Conservation (phyloP, 37 sponge, comb jelly and placozoan genomes). For the Aplysina aerophoba region DNA sequence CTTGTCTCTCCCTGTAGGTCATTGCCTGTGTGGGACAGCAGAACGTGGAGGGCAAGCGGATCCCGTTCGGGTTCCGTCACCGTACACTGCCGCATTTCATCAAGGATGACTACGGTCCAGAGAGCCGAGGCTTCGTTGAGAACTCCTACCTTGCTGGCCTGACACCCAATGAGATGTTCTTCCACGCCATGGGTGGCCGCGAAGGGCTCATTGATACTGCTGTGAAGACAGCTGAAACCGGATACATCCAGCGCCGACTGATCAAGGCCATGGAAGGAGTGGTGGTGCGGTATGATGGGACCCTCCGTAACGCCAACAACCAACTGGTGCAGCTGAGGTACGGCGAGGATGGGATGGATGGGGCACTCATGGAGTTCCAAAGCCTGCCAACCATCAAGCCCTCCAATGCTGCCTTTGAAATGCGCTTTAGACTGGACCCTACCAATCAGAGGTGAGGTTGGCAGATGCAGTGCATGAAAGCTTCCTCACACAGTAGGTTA, state of each 20-base stretch:
- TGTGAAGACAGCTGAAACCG: conserved; percentile 99
- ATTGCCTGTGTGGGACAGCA: conserved; percentile 99
- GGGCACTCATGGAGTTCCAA: conserved; percentile 96
- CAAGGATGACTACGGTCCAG: conserved; percentile 99
- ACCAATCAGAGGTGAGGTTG: conserved; percentile 78
- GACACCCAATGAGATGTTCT: conserved; percentile 99
- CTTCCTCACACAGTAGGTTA: background rate
- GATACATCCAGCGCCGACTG: conserved; percentile 98
- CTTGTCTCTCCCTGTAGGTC: conserved; percentile 58
- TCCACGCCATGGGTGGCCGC: conserved; percentile 99
- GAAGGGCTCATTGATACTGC: conserved; percentile 99
- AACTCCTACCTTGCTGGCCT: conserved; percentile 99
- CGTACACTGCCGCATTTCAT: conserved; percentile 99
- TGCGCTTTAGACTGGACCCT: conserved; percentile 86
- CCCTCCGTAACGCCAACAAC: conserved; percentile 89
- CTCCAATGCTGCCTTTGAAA: conserved; percentile 80
- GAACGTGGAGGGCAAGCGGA: conserved; percentile 99
- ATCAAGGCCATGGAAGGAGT: conserved; percentile 99
- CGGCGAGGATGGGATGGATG: conserved; percentile 99
- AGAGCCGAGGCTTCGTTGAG: conserved; percentile 98
- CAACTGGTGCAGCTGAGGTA: conserved; percentile 96
- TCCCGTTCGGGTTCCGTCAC: conserved; percentile 98
- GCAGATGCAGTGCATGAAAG: no score
- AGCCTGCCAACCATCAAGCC: conserved; percentile 87
- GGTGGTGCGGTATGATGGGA: conserved; percentile 97